Conservation (phyloP, 2,888 invertebrate genomes). For the Balanococcus diminutus region DNA sequence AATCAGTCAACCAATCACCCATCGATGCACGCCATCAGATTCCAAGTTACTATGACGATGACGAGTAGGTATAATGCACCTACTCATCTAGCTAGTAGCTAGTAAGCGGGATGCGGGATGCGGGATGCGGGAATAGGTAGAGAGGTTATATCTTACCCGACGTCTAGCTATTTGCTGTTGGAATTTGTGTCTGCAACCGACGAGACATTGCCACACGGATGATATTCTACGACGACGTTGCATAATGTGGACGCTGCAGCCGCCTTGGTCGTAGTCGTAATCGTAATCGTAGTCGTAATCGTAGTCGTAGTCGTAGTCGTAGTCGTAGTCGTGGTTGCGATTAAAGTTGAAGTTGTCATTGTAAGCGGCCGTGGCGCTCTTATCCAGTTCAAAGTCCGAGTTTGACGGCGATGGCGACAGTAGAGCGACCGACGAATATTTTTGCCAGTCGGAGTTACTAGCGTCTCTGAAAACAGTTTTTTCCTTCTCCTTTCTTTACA, state of each 20-base stretch:
- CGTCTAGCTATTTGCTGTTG: constrained; percentile 81
- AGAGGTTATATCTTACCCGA: constrained; percentile 66
- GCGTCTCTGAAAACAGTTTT: constrained; percentile 68
- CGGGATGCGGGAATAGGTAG: neutral
- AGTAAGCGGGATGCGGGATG: neutral
- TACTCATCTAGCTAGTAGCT: neutral
- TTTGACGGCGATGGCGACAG: constrained; percentile 77
- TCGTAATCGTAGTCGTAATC: constrained; percentile 71
- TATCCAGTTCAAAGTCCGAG: no score
- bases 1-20: neutral
- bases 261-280: constrained; percentile 63
- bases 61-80: neutral
- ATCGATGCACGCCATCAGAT: neutral
- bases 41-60: no score
- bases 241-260: neutral
- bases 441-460: constrained; percentile 75
- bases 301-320: no score
- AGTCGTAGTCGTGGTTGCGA: no score
- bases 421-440: constrained; percentile 81
- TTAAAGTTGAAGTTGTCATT: no score
- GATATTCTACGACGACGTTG: neutral
- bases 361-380: no score
- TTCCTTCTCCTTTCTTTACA: no score
- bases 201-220: constrained; percentile 77
- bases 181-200: constrained; percentile 75